Base-by-base conservation (phyloP, 2,888 invertebrate genomes). In the Pelosia muscerda region DNA sequence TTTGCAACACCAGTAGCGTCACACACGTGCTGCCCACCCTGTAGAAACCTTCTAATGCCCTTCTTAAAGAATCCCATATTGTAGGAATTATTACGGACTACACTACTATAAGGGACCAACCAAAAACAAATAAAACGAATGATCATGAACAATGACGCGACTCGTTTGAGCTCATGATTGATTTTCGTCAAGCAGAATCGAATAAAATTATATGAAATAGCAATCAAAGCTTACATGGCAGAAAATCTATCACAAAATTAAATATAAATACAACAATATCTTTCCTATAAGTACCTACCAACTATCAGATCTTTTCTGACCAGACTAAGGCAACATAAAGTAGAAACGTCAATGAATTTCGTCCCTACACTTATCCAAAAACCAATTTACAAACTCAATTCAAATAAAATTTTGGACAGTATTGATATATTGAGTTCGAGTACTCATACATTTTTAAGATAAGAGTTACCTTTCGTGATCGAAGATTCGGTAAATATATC, bases 371-470 rank as follows among this genome's bases (percentile, higher is more conserved):
- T 38, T 49, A 49, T 49, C 49, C 38, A 23, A 59, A 59, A 59
- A 38, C 31, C 28, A 63, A 73, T 73, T 69, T 38, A 66, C 49
- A 63, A 68, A 65, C 55, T 25, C 56, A 11, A 63, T 61, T 61
- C 66, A 63, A 71, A 71, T 66, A 68, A 69, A 63, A 63, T 65
- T 60, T 68, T 70, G 28, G 53, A 59, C 68, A 9, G 8, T 62
- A 59, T 68, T 66, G 53, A 64, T 65, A 67, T 57, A 57, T 65
- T 61, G 59, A 71, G 62, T 71, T 60, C 23, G 49, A 69, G 56
- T 57, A 34, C 59, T 58, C 69, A 68, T 77, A 72, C 28, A 70
- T 77, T 81, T 68, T 65, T 58, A 25, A 74, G 82, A 79, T 80
- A 75, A 79, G 70, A 68, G 56, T 53, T 61, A 66, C 66, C 65